A percentile compares a stretch with the other conserved stretches of the same genome.
These are phyloP conservation scores for Eupeodes luniger DNA, from an alignment of 2,888 invertebrate species.

Conservation along the genomic window DNA sequence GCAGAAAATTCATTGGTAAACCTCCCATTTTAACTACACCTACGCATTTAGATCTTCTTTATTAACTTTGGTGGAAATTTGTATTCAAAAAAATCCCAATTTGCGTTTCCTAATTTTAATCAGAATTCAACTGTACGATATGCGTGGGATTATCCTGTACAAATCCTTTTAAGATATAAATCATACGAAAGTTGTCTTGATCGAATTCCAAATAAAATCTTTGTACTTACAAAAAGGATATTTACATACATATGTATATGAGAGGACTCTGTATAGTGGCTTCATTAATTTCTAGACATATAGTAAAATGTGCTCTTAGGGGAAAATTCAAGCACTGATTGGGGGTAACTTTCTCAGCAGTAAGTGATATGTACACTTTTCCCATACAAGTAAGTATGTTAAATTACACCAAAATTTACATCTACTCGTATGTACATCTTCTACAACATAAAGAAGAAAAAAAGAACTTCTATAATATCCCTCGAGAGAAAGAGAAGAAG, in stretches of 20 bases:
- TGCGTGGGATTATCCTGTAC: neutral
- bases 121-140: neutral
- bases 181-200: constrained; percentile 26
- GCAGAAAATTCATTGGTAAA: neutral
- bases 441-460: neutral
- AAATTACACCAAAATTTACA: neutral
- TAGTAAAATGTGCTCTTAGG: constrained; percentile 18
- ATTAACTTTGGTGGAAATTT: neutral
- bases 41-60: neutral
- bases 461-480: neutral
- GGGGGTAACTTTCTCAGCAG: constrained; percentile 19
- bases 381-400: neutral
- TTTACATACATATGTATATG: neutral
- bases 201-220: constrained; percentile 46
- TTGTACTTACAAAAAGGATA: neutral
- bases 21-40: neutral
- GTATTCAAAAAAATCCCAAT: constrained; percentile 40
- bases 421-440: neutral
- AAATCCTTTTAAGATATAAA: constrained; percentile 16
- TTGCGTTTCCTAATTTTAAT: constrained; percentile 42
- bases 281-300: constrained; percentile 54
- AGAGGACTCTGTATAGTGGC: constrained; percentile 36
- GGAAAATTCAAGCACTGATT: constrained; percentile 40
- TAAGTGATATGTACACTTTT: neutral
- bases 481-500: neutral